Base-by-base conservation (phyloP, 2,888 invertebrate genomes). In the Selenia dentaria region DNA sequence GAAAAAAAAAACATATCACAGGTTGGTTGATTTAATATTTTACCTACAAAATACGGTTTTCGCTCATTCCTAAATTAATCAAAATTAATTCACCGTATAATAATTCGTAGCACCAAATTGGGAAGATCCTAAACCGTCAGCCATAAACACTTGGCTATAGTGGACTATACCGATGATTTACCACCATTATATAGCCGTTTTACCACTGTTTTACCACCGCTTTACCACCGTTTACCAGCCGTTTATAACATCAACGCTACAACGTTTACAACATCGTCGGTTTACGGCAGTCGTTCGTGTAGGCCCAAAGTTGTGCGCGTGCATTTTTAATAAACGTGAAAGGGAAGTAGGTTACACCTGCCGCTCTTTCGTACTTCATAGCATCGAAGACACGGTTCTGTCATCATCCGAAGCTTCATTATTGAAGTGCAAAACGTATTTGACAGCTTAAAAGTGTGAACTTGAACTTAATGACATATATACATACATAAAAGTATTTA, bases 291-390 rank as follows among this genome's bases (percentile, higher is more conserved):
- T 38, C 47, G 49, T 55, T 53, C 36, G 41, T 37, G 51, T 44
- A 48, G 50, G 52, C 47, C 47, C 39, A 42, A 51, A 54, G 51
- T 51, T 51, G 43, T 46, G 45, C 51, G 38, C 55, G 44, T 74
- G 64, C 65, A 74, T 74, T 74, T 74, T 74, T 74, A 74, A 74
- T 74, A 74, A 67, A 8, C 22, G 4, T 6, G 64, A 62, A 9
- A 22, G 3, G 56, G 48, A 64, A 71, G 63, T 67, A 63, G 71
- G 70, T 64, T 54, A 63, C 81, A 81, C 79, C 82, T 80, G 82
- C 57, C 64, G 22, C 40, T 40, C 36, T 24, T 26, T 27, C 25
- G 10, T 11, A 25, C 6, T 35, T 35, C 26, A n/a, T 20, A 11
- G 9, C 8, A 6, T 5, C 4, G 6, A 22, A 22, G 32, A 18